Evolutionary conservation across 2,113 vertebrate genomes (phyloP).

Genomic region (Enhydra lutris): DNA sequence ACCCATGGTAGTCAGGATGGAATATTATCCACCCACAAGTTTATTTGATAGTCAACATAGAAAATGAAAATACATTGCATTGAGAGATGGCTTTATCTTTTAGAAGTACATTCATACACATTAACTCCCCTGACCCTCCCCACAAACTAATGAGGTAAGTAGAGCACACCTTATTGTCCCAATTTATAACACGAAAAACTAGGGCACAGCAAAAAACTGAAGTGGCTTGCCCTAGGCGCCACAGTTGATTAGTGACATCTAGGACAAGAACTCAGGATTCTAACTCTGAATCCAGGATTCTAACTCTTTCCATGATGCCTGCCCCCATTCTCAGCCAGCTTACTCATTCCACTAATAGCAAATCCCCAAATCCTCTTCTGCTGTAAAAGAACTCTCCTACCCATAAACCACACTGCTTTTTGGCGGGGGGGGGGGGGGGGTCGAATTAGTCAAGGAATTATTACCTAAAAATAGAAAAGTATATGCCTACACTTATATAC

Average conservation of each 20-base stretch:
- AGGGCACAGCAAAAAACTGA: conserved; percentile 49
- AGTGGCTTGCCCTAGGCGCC: conserved; percentile 32
- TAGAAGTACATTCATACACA: conserved; percentile 6
- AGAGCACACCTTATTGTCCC: conserved; percentile 50
- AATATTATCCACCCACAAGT: not conserved
- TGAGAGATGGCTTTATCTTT: not conserved
- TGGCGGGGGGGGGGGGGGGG: no score
- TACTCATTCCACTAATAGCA: not conserved
- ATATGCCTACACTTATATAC: no score
- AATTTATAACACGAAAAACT: conserved; percentile 60
- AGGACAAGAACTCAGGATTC: conserved; percentile 33
- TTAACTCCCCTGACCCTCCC: conserved; percentile 53
- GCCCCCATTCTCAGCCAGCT: not conserved
- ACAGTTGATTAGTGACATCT: conserved; percentile 35
- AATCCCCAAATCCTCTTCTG: not conserved
- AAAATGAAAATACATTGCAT: not conserved
- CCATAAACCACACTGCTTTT: not conserved
- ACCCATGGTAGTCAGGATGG: not conserved
- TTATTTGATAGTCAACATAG: not conserved
- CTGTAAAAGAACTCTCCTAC: not conserved
- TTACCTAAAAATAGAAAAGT: not conserved
- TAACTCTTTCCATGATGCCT: not conserved
- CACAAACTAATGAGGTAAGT: conserved; percentile 58
- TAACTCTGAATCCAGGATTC: not conserved
- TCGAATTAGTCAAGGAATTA: not conserved